Evolutionary conservation across 2,888 invertebrate genomes (phyloP).

Genomic region (Alloplasta piceator): DNA sequence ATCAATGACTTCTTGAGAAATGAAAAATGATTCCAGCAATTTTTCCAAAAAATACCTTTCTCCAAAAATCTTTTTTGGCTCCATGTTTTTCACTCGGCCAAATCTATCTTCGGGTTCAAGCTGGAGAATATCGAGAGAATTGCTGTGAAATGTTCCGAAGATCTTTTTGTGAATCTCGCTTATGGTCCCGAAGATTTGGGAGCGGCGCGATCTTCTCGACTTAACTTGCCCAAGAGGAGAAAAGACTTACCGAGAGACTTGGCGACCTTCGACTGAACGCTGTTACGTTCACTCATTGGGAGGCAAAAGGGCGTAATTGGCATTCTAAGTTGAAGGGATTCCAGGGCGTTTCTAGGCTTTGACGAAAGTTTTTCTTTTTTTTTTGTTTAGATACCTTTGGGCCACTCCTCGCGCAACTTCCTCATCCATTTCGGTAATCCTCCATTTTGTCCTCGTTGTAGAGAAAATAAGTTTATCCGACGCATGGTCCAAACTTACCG

Average conservation of each 20-base stretch:
- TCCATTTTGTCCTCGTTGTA: conserved; percentile 28
- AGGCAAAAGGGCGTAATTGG: conserved; percentile 35
- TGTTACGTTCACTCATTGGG: conserved; percentile 1
- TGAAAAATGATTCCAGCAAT: too few relatives aligned
- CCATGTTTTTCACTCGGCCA: conserved; percentile 47
- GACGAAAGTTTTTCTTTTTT: not conserved
- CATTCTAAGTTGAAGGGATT: not conserved
- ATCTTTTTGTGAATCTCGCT: conserved; percentile 56
- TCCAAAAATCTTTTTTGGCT: not conserved
- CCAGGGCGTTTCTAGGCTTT: not conserved
- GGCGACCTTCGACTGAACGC: conserved; percentile 60
- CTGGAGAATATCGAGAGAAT: conserved; percentile 21
- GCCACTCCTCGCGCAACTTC: conserved; percentile 35
- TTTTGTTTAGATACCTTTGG: conserved; percentile 34
- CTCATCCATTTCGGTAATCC: conserved; percentile 31
- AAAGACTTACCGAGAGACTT: conserved; percentile 61
- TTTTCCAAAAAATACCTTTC: too few relatives aligned
- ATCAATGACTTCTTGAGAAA: too few relatives aligned
- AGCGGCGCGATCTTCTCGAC: conserved; percentile 59
- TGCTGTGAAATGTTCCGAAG: conserved; percentile 50
- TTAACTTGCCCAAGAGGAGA: conserved; percentile 55
- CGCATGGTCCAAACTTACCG: not conserved
- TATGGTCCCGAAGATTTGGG: conserved; percentile 57
- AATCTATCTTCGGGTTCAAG: conserved; percentile 40
- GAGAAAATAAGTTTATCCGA: not conserved